These are phyloP conservation scores for Sylvilagus bachmani DNA, from an alignment of 2,113 vertebrate genomes.

Conservation along the genomic window DNA sequence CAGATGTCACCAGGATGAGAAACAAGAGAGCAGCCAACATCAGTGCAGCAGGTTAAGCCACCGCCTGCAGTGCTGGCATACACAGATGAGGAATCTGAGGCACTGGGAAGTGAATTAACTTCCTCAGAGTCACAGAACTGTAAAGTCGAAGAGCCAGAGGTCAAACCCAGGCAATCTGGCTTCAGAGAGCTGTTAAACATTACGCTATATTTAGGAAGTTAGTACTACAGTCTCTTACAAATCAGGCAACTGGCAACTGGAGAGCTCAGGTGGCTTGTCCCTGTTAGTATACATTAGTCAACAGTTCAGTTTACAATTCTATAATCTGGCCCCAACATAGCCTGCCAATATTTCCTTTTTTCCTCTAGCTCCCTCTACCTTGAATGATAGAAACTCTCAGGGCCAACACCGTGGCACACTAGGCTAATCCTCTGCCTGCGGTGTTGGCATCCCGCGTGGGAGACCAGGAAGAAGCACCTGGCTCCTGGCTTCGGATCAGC, in stretches of 20 bases:
- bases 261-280: neutral
- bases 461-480: no score
- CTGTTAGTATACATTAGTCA: neutral
- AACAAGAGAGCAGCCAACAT: neutral
- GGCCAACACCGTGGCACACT: no score
- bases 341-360: neutral
- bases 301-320: neutral
- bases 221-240: neutral
- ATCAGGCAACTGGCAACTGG: neutral
- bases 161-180: neutral
- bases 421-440: no score
- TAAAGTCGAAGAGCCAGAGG: neutral
- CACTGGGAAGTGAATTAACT: neutral
- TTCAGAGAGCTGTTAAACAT: neutral
- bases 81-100: neutral
- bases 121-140: neutral
- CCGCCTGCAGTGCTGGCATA: no score
- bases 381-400: neutral
- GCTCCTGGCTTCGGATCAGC: no score
- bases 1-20: neutral
- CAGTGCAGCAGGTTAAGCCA: neutral
- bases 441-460: no score
- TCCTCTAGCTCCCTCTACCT: conserved; percentile 34
- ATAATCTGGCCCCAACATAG: neutral
- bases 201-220: neutral